Evolutionary conservation across 2,797 vertebrate genomes (phyloP).

Genomic region (Cryptoblepharus egeriae): DNA sequence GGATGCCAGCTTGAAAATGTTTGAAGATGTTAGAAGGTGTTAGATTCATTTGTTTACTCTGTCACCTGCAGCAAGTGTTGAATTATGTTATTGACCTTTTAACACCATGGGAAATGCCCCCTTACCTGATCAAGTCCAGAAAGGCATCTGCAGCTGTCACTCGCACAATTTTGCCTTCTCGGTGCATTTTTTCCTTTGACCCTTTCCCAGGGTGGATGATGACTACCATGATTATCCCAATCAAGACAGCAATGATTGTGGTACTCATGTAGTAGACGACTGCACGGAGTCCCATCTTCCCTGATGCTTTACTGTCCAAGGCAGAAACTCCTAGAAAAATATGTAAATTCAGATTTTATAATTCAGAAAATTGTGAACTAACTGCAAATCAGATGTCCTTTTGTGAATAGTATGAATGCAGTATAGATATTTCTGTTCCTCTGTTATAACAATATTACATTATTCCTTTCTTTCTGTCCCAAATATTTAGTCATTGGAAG

Average conservation of each 20-base stretch:
- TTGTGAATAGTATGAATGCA: background rate
- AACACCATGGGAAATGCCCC: constrained; percentile 41
- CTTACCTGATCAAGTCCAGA: constrained; percentile 96
- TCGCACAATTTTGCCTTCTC: constrained; percentile 91
- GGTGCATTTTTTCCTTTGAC: constrained; percentile 93
- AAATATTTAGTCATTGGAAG: background rate
- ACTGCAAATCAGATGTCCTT: background rate
- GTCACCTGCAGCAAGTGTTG: background rate
- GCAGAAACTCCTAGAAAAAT: constrained; percentile 90
- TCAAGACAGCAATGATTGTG: constrained; percentile 93
- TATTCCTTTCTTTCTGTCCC: too few relatives aligned
- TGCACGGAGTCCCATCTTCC: constrained; percentile 96
- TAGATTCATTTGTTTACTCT: background rate
- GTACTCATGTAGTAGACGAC: constrained; percentile 98
- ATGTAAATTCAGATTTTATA: constrained; percentile 66
- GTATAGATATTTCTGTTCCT: background rate
- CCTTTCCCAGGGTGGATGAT: constrained; percentile 97
- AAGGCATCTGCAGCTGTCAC: constrained; percentile 95
- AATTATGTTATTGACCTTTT: background rate
- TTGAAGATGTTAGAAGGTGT: background rate
- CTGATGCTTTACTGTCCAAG: constrained; percentile 95
- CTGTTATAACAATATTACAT: background rate
- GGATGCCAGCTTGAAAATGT: background rate
- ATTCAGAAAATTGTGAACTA: constrained; percentile 14
- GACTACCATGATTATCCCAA: constrained; percentile 94